phyloP scores from a whole-genome alignment of 2,797 vertebrate genomes.

The Phoxinus dragarum region DNA sequence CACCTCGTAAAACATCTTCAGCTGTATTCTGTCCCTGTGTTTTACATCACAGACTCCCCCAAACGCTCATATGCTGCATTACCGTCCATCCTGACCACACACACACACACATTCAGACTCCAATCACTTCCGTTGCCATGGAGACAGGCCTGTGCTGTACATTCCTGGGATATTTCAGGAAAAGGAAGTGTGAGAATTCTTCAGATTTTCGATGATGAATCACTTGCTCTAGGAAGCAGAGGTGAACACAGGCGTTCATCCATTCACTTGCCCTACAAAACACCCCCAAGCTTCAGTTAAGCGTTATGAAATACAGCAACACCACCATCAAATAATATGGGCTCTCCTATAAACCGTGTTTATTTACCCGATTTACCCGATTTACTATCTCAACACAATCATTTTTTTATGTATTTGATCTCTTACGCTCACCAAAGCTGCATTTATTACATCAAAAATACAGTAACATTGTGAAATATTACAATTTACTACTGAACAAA shows the following conservation, averaged over 20 bases:
- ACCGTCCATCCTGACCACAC: constrained; percentile 18
- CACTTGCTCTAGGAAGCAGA: constrained; percentile 9
- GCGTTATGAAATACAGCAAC: neutral
- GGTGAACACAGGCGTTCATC: neutral
- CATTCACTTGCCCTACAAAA: neutral
- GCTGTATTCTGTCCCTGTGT: constrained; percentile 5
- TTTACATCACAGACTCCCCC: constrained; percentile 14
- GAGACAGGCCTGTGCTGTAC: constrained; percentile 34
- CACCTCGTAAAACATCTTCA: constrained; percentile 3
- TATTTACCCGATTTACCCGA: neutral
- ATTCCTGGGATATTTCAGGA: constrained; percentile 51
- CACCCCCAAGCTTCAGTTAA: neutral
- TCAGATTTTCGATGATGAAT: constrained; percentile 43
- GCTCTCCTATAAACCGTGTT: neutral
- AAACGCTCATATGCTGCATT: neutral
- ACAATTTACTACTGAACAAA: no score
- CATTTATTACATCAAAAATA: no score
- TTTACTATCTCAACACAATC: neutral
- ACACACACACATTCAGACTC: constrained; percentile 29
- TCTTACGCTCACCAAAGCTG: no score
- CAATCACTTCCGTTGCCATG: constrained; percentile 41
- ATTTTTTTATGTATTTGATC: no score
- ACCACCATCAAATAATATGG: neutral
- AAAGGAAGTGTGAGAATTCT: constrained; percentile 44
- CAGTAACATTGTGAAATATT: no score